Conservation (phyloP, 1,140 invertebrate species). For the Tribolium castaneum region DNA sequence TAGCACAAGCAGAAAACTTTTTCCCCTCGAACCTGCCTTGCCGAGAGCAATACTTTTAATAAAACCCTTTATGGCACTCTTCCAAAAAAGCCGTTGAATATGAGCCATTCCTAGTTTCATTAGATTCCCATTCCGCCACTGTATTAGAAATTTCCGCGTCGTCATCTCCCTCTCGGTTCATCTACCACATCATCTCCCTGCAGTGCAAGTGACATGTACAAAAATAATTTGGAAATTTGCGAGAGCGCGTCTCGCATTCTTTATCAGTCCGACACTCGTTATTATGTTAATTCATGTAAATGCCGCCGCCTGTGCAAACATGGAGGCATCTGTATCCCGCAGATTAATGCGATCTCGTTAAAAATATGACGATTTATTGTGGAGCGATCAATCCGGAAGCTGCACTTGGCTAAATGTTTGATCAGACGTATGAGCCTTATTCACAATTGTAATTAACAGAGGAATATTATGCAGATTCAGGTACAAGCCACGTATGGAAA, state of each 20-base stretch:
- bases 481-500: not conserved
- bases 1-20: no score
- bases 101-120: not conserved
- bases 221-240: conserved; percentile 28
- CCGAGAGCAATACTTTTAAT: no score
- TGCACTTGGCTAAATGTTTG: conserved; percentile 39
- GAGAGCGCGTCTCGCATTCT: conserved; percentile 18
- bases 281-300: conserved; percentile 42
- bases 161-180: not conserved
- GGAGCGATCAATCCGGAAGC: conserved; percentile 35
- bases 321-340: conserved; percentile 27
- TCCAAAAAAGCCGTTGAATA: no score
- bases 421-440: conserved; percentile 22
- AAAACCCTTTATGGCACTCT: no score
- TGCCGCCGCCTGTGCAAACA: conserved; percentile 22
- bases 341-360: conserved; percentile 38
- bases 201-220: conserved; percentile 11
- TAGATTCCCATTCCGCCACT: not conserved
- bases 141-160: not conserved
- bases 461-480: conserved; percentile 36
- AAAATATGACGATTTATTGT: conserved; percentile 30
- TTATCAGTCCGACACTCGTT: conserved; percentile 32
- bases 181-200: not conserved
- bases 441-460: conserved; percentile 10
- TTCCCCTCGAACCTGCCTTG: no score